Evolutionary conservation across 2,113 vertebrate genomes (phyloP).

Genomic region (Picathartes gymnocephalus): DNA sequence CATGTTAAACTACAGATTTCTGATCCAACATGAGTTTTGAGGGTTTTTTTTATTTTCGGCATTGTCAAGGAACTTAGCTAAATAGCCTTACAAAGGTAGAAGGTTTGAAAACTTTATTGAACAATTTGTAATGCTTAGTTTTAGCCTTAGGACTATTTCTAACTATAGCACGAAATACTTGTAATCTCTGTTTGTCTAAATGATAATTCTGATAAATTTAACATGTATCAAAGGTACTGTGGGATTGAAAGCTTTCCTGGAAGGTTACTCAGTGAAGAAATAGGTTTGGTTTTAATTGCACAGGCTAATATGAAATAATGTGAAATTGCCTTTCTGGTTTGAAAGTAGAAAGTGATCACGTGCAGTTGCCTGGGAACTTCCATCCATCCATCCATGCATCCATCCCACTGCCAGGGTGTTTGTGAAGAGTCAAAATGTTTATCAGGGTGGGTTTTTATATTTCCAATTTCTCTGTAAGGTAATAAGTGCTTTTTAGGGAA

Average conservation of each 20-base stretch:
- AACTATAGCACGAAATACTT: not conserved
- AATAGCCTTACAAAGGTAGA: not conserved
- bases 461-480: not conserved
- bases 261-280: not conserved
- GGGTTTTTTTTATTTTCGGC: not conserved
- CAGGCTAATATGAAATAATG: not conserved
- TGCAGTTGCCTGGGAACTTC: not conserved
- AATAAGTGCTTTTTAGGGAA: not conserved
- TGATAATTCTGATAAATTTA: not conserved
- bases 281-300: not conserved
- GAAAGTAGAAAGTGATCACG: accelerated
- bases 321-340: not conserved
- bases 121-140: not conserved
- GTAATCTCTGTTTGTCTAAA: not conserved
- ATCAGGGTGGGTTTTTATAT: not conserved
- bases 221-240: not conserved
- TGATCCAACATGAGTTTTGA: not conserved
- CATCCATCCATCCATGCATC: not conserved
- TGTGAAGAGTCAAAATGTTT: not conserved
- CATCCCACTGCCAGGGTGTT: not conserved
- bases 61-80: not conserved
- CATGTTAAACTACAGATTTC: not conserved
- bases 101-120: not conserved
- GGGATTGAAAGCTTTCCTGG: not conserved
- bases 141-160: not conserved